Evolutionary conservation across 2,797 vertebrate genomes (phyloP).

Genomic region (Novumbra hubbsi): DNA sequence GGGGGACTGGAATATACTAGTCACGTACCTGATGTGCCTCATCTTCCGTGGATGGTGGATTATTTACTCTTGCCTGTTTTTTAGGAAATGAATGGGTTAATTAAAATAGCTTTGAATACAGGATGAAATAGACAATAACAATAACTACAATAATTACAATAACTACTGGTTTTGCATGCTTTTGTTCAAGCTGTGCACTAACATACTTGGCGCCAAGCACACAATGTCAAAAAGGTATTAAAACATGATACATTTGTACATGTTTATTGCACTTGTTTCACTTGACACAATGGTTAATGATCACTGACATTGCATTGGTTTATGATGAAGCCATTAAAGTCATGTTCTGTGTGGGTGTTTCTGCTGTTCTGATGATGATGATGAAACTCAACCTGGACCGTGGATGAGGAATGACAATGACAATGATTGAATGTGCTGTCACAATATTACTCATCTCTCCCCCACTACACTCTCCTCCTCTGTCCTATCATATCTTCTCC

Average conservation of each 20-base stretch:
- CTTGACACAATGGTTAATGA: conserved; percentile 42
- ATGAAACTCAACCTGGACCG: background rate
- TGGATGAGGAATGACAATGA: background rate
- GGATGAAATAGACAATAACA: conserved; percentile 45
- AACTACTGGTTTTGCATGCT: no score
- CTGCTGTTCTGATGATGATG: background rate
- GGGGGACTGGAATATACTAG: no score
- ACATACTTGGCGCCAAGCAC: background rate
- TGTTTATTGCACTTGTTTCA: conserved; percentile 29
- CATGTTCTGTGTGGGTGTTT: background rate
- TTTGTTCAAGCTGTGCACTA: no score
- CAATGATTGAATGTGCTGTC: background rate
- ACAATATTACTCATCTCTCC: background rate
- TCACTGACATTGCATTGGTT: conserved; percentile 43
- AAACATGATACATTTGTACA: conserved; percentile 46
- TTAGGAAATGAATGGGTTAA: no score
- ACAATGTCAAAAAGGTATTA: conserved; percentile 30
- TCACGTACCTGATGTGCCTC: no score
- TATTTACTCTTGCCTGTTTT: no score
- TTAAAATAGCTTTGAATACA: conserved; percentile 19
- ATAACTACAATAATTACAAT: no score
- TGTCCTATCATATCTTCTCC: no score
- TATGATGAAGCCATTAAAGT: conserved; percentile 32
- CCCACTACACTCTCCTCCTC: no score
- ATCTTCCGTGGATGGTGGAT: no score